These are phyloP conservation scores for Anoura caudifer DNA, from an alignment of 2,113 vertebrate species.

Conservation along the genomic window DNA sequence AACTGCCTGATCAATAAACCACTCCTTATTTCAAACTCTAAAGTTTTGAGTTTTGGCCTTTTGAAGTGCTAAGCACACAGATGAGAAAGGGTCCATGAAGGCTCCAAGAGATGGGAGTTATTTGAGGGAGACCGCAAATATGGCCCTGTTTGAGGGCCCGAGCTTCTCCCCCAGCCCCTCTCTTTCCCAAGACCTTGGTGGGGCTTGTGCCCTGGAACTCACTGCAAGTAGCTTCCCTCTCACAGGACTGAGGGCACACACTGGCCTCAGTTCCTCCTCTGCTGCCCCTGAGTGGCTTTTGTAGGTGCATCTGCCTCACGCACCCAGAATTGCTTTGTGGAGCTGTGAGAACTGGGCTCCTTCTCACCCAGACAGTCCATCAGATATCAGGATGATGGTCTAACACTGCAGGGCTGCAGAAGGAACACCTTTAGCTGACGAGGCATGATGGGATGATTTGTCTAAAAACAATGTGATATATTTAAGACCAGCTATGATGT, in stretches of 20 bases:
- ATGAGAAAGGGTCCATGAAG: not conserved
- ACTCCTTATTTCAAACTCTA: not conserved
- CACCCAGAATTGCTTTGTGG: not conserved
- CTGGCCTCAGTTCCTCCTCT: not conserved
- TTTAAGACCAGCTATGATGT: not conserved
- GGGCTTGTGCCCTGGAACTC: not conserved
- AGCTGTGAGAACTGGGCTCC: not conserved
- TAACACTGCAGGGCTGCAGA: not conserved
- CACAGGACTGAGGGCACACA: accelerated
- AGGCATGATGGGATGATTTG: not conserved
- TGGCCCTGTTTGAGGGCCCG: not conserved
- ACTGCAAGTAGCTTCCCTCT: not conserved
- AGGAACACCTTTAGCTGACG: not conserved
- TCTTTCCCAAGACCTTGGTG: not conserved
- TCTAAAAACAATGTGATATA: not conserved
- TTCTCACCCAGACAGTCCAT: not conserved
- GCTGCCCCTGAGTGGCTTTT: not conserved
- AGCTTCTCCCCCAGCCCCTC: not conserved
- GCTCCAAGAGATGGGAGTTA: not conserved
- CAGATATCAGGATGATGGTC: not conserved
- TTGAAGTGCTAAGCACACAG: not conserved
- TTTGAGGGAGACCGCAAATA: not conserved
- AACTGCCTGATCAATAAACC: not conserved
- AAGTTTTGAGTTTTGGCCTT: not conserved
- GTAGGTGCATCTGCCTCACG: not conserved